These are phyloP conservation scores for Heliocidaris tuberculata DNA, from an alignment of 35 echinoderm and acorn worm species.

Conservation along the genomic window DNA sequence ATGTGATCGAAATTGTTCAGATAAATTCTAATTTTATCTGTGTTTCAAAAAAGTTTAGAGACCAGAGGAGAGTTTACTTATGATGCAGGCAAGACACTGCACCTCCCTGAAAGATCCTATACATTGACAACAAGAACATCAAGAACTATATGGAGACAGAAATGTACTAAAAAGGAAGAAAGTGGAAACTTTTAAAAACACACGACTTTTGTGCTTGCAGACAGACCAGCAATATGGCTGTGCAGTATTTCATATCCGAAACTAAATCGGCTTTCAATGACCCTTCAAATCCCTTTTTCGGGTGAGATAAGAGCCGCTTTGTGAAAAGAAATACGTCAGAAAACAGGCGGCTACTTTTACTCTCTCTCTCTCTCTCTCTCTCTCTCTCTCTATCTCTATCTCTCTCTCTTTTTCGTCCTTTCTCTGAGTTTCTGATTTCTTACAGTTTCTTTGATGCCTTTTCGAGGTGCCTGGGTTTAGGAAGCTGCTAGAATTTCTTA, in stretches of 20 bases:
- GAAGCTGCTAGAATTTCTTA: not conserved
- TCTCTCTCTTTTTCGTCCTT: not conserved
- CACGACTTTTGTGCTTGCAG: not conserved
- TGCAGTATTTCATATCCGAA: constrained; percentile 5
- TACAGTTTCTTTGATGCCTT: not conserved
- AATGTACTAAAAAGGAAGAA: not conserved
- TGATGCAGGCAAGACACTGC: too few species aligned
- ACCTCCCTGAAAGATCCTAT: too few species aligned
- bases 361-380: not conserved
- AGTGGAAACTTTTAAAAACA: not conserved
- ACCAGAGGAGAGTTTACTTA: too few species aligned
- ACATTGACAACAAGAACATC: not conserved
- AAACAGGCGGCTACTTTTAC: not conserved
- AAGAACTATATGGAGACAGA: not conserved
- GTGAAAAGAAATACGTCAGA: not conserved
- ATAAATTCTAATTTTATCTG: too few species aligned
- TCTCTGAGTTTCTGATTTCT: not conserved
- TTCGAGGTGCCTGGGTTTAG: not conserved
- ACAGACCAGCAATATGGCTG: not conserved
- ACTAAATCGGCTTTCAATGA: not conserved
- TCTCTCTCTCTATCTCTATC: not conserved
- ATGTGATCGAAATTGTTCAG: not conserved
- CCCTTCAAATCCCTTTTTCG: not conserved
- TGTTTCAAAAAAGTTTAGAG: too few species aligned
- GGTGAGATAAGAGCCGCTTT: constrained; percentile 13